Base-by-base conservation (phyloP, 1,140 invertebrate genomes). In the Drosophila simulans region DNA sequence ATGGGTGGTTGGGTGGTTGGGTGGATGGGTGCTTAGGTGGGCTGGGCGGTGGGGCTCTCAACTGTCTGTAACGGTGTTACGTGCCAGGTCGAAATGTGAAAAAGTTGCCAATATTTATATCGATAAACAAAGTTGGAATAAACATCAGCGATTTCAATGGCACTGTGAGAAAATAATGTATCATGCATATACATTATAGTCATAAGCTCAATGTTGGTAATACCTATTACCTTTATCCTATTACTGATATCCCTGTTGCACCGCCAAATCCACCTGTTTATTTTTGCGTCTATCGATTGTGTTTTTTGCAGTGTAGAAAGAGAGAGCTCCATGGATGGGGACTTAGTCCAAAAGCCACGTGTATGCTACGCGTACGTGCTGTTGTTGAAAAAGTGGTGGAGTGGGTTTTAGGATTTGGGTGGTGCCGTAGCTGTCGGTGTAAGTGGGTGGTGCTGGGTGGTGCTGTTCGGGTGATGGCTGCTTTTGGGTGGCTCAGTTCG, bases 51-150 rank as follows among this genome's bases (percentile, higher is more conserved):
- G 52, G 57, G 45, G 40, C 39, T 37, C n/a, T 35, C 31, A 60
- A 43, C 54, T 46, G 64, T 54, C 63, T 43, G 53, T 60, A 57
- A 55, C 53, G 17, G 42, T 17, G 53, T 66, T 83, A 86, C 83
- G 83, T 86, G 83, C 76, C 75, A 72, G 85, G 83, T 88, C 72
- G 78, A 72, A 83, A 77, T 76, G 72, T 59, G 63, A 54, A 68
- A 77, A 75, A 57, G 63, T 71, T 79, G 52, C 56, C 79, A 88
- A 88, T 86, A 88, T 82, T 82, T 86, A 83, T 86, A 83, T 88
- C 83, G 84, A 86, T 86, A 86, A 86, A 83, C 83, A 88, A 83
- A 88, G 86, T 88, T 68, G 75, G 55, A 70, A 69, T 69, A 70
- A 70, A 54, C 48, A 71, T 62, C 43, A 56, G 49, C 64, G 31